These are phyloP conservation scores for Tortrix viridana DNA, from an alignment of 2,888 invertebrate species.

Conservation along the genomic window DNA sequence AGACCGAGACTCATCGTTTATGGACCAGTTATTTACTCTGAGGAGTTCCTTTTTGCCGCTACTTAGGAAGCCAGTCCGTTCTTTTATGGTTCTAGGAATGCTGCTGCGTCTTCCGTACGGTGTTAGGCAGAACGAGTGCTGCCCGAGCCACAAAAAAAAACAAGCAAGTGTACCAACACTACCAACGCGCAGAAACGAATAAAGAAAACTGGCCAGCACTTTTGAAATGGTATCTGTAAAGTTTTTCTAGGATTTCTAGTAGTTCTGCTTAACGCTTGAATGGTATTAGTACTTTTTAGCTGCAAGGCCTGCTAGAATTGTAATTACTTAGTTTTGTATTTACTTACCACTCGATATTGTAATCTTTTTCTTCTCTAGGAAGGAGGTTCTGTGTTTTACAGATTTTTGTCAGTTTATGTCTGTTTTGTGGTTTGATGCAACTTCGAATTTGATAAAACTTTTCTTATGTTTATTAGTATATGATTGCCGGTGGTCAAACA, in stretches of 20 bases:
- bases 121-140: constrained; percentile 14
- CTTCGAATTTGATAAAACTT: too few species aligned
- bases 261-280: not conserved
- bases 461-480: too few species aligned
- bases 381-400: too few species aligned
- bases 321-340: too few species aligned
- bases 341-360: too few species aligned
- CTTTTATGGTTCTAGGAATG: constrained; percentile 17
- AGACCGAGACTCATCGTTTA: constrained; percentile 10
- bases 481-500: too few species aligned
- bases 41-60: constrained; percentile 17
- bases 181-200: constrained; percentile 26
- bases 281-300: not conserved
- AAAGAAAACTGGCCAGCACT: constrained; percentile 26
- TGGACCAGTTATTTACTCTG: constrained; percentile 18
- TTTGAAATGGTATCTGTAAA: constrained; percentile 10
- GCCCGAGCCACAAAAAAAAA: constrained; percentile 9
- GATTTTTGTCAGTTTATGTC: too few species aligned
- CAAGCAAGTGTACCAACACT: constrained; percentile 32
- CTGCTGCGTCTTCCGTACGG: constrained; percentile 7
- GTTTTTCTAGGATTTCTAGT: not conserved
- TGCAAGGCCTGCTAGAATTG: too few species aligned
- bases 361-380: too few species aligned
- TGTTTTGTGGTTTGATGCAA: too few species aligned
- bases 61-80: constrained; percentile 9